Base-by-base conservation (phyloP, 2,888 invertebrate species). In the Aphrophora alni region DNA sequence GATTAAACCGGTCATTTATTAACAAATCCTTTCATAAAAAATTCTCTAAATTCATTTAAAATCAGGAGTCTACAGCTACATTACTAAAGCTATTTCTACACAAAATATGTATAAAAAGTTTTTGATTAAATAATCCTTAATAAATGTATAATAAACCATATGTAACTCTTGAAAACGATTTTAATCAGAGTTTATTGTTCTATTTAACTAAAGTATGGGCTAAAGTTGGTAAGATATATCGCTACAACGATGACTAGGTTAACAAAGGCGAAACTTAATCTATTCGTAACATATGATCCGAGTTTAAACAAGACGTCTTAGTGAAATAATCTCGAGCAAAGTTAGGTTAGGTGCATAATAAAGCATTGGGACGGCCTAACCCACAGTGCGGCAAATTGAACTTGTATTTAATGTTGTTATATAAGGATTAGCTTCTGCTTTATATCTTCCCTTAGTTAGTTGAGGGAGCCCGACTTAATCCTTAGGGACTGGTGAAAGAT, bases 401-500 rank as follows among this genome's bases (percentile, higher is more conserved):
- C 88, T 88, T 88, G 89, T 89, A 89, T 89, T 89, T 89, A 89
- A 89, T 89, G 89, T 89, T 89, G 89, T 89, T 89, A 89, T 81
- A 81, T 81, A 78, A 75, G 81, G 81, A 78, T 81, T 81, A 81
- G 81, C 78, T 72, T 70, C 38, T 75, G 81, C 81, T 81, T 81
- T 81, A 78, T 81, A 78, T 81, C 81, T 81, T 78, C 73, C 33
- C 76, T 68, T 38, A 76, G 75, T 80, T 76, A 72, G 75, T 76
- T 71, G 75, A 75, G 38, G 78, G 70, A 74, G 24, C 71, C 24
- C 17, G 38, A 24, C 33, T 59, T 78, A 78, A 81, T 78, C 78
- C 75, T 70, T 33, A 59, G 78, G 81, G 81, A 78, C 75, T 78
- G 71, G 71, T 72, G 78, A 78, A 77, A 77, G 77, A 77, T 77